Conservation (phyloP, 1,140 invertebrate species). For the Drosophila teissieri region DNA sequence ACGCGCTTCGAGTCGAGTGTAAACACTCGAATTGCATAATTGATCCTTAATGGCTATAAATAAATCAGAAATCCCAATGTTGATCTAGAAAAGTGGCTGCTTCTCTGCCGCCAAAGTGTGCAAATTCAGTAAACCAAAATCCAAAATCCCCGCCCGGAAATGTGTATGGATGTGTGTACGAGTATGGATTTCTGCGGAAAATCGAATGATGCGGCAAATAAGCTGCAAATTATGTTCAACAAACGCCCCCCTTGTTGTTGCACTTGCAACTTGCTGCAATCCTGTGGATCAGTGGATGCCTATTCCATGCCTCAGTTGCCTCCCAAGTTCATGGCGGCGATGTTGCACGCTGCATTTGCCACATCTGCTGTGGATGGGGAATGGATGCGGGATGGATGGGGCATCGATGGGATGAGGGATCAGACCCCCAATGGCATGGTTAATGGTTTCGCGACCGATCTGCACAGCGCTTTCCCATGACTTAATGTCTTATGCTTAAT, state of each 20-base stretch:
- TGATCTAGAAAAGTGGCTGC: constrained; percentile 43
- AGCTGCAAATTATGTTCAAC: constrained; percentile 68
- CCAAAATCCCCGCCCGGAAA: constrained; percentile 50
- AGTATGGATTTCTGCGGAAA: constrained; percentile 56
- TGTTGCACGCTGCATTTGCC: constrained; percentile 72
- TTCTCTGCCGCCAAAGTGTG: constrained; percentile 5
- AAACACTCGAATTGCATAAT: constrained; percentile 73
- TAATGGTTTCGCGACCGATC: constrained; percentile 42
- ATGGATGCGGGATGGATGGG: not conserved
- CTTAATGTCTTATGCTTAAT: constrained; percentile 77
- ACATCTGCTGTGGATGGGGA: constrained; percentile 52
- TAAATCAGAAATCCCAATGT: constrained; percentile 54
- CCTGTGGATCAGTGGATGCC: constrained; percentile 27
- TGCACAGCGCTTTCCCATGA: constrained; percentile 71
- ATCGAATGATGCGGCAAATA: constrained; percentile 80
- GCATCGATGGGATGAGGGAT: not conserved
- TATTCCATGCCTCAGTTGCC: constrained; percentile 64
- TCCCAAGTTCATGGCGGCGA: constrained; percentile 70
- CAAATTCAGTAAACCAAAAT: not conserved
- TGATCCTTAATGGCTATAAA: constrained; percentile 61
- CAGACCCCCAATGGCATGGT: constrained; percentile 34
- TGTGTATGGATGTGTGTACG: not conserved
- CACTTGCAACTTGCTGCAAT: constrained; percentile 4
- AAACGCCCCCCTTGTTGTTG: constrained; percentile 54
- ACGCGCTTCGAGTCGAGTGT: constrained; percentile 15